A percentile compares a stretch with the other conserved stretches of the same genome.
Conservation (phyloP, 2,113 vertebrate genomes). For the Bufo gargarizans region DNA sequence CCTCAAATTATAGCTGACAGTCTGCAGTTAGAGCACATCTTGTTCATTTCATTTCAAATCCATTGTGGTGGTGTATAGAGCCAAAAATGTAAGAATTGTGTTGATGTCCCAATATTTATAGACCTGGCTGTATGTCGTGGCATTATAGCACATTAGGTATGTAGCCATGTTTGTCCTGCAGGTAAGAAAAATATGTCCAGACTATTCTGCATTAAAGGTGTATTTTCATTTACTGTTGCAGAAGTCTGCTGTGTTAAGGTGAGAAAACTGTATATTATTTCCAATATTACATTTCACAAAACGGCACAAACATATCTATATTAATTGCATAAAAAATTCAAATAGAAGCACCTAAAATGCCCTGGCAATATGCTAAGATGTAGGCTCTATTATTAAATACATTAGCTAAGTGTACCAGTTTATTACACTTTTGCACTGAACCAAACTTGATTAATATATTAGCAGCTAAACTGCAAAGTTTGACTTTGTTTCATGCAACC, state of each 20-base stretch:
- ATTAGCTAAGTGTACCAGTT: not conserved
- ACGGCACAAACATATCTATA: not conserved
- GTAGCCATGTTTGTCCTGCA: not conserved
- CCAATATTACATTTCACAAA: not conserved
- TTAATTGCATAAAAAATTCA: not conserved
- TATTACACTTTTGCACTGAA: not conserved
- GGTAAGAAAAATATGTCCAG: not conserved
- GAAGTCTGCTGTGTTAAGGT: not conserved
- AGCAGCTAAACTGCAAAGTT: not conserved
- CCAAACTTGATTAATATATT: not conserved
- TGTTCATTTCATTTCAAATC: too few relatives aligned
- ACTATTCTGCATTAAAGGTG: not conserved
- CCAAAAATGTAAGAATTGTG: too few relatives aligned
- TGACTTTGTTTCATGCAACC: not conserved
- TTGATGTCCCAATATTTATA: too few relatives aligned
- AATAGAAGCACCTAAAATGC: not conserved
- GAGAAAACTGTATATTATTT: not conserved
- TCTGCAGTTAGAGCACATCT: too few relatives aligned
- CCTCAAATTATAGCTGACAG: too few relatives aligned
- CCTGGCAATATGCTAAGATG: not conserved
- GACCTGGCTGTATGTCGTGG: too few relatives aligned
- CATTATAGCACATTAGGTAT: not conserved
- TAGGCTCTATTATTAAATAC: not conserved
- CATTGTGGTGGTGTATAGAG: too few relatives aligned
- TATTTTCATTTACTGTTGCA: not conserved